A percentile compares a stretch with the other conserved stretches of the same genome.
These are phyloP conservation scores for Paraplagusia blochii DNA, from an alignment of 2,113 vertebrate genomes.

Conservation along the genomic window DNA sequence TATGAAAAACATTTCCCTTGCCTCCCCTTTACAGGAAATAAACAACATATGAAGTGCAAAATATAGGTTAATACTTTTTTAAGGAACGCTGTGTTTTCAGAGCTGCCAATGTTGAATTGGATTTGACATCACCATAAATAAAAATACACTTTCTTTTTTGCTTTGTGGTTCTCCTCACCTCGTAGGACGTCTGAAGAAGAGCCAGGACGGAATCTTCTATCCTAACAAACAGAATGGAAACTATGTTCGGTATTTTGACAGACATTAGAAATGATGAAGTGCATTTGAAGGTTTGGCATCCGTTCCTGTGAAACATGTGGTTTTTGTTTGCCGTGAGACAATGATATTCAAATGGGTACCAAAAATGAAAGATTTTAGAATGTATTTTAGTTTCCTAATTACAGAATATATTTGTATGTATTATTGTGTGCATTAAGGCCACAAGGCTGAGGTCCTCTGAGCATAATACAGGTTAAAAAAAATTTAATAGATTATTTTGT, in stretches of 20 bases:
- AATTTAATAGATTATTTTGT: no score
- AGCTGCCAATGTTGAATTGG: constrained; percentile 4
- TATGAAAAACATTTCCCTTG: not conserved
- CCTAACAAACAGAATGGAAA: not conserved
- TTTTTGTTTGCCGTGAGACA: no score
- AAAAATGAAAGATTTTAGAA: no score
- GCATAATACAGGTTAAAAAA: no score
- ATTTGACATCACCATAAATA: constrained; percentile 9
- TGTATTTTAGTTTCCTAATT: no score
- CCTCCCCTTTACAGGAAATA: constrained; percentile 16
- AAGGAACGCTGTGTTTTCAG: not conserved
- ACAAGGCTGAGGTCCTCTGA: no score
- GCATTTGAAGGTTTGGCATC: no score
- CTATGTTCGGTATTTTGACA: constrained; percentile 5
- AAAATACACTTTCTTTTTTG: constrained; percentile 12
- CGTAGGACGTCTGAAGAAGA: constrained; percentile 14
- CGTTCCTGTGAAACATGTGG: no score
- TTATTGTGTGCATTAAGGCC: no score
- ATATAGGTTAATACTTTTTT: constrained; percentile 8
- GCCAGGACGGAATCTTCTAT: constrained; percentile 42
- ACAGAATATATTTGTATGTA: no score
- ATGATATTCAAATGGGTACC: no score
- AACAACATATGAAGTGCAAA: constrained; percentile 2
- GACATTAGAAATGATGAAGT: not conserved
- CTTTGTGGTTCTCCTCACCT: constrained; percentile 12